Conservation (phyloP, 2,888 invertebrate species). For the Caenorhabditis japonica region DNA sequence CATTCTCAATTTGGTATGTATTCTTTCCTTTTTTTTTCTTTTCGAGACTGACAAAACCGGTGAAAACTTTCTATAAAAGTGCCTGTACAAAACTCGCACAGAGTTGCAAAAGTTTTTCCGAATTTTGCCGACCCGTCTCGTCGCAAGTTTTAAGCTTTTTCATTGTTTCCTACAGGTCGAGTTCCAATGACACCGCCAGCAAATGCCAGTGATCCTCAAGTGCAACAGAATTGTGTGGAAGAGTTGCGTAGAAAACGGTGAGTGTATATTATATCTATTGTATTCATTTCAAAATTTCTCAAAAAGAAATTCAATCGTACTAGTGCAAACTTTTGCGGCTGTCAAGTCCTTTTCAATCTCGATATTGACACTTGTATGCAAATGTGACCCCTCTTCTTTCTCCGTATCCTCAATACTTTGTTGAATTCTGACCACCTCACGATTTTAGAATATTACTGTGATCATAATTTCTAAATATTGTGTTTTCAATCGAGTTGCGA, state of each 20-base stretch:
- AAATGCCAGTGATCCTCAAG: constrained; percentile 60
- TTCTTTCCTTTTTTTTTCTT: no score
- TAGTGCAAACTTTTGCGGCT: constrained; percentile 17
- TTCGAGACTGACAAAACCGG: no score
- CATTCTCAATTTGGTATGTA: constrained; percentile 2
- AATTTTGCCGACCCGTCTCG: background rate
- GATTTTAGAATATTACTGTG: no score
- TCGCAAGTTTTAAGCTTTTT: no score
- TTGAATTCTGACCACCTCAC: no score
- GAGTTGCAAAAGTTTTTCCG: background rate
- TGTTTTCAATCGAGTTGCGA: no score
- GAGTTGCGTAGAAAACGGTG: constrained; percentile 72
- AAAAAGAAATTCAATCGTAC: no score
- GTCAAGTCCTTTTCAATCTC: background rate
- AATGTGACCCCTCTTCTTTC: constrained; percentile 12
- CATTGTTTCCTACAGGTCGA: constrained; percentile 26
- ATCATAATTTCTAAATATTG: no score
- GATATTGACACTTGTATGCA: constrained; percentile 49
- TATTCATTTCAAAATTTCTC: constrained; percentile 5
- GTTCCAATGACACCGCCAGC: constrained; percentile 61
- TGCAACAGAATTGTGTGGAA: constrained; percentile 70
- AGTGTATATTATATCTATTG: constrained; percentile 14
- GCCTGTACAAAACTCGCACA: no score
- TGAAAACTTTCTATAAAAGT: no score
- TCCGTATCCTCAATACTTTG: no score